Evolutionary conservation across 2,888 invertebrate species (phyloP).

Genomic region (Polyploca ridens): DNA sequence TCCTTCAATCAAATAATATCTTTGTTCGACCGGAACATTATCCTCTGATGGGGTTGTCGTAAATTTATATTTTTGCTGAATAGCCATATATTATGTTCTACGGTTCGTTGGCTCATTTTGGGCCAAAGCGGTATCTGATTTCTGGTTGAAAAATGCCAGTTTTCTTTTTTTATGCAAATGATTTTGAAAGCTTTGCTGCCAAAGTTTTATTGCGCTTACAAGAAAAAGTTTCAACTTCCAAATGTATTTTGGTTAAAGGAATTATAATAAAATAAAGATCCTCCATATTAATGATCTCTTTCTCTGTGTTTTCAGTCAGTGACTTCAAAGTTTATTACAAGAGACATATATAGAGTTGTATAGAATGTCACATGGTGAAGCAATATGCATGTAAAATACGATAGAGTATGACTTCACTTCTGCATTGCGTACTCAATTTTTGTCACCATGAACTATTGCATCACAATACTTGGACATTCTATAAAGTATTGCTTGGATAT

Average conservation of each 20-base stretch:
- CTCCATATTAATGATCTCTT: too few relatives aligned
- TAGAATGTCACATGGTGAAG: background rate
- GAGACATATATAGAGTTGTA: background rate
- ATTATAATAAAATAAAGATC: too few relatives aligned
- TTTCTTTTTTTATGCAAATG: background rate
- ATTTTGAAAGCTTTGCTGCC: too few relatives aligned
- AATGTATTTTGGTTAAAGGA: too few relatives aligned
- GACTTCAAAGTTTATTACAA: background rate
- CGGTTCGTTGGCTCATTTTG: constrained; percentile 11
- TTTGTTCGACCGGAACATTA: constrained; percentile 16
- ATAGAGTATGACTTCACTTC: background rate
- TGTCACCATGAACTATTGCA: background rate
- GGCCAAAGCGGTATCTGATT: background rate
- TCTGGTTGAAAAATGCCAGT: background rate
- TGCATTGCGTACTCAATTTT: background rate
- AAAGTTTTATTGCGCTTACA: background rate
- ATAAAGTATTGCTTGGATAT: background rate
- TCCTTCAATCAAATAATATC: constrained; percentile 26
- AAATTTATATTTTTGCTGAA: constrained; percentile 12
- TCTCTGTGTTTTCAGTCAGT: background rate
- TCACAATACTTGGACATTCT: background rate
- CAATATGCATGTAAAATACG: constrained; percentile 1
- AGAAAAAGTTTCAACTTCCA: background rate
- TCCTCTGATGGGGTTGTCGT: constrained; percentile 13
- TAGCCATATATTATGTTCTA: constrained; percentile 6